Percentiles rank a stretch among this genome's conserved stretches.
Evolutionary conservation across 2,797 vertebrate species (phyloP).

Genomic region (Sebastes kiyomatsui): DNA sequence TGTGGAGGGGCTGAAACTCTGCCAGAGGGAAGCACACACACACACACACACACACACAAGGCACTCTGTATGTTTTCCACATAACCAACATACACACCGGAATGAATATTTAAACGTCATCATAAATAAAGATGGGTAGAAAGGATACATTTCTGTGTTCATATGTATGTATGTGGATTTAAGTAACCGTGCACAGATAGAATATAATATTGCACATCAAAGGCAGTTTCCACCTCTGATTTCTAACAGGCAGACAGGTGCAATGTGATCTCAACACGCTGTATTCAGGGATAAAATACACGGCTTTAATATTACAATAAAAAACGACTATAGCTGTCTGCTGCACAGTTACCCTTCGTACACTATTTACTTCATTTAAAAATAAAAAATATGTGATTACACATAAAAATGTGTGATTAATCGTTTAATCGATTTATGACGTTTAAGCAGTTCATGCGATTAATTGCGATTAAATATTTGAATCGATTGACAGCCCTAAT

Average conservation of each 20-base stretch:
- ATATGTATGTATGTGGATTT: not conserved
- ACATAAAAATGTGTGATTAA: too few species aligned
- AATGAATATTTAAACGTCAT: conserved; percentile 11
- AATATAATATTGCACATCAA: conserved; percentile 18
- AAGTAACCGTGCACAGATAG: not conserved
- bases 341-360: not conserved
- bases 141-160: not conserved
- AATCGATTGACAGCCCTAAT: too few species aligned
- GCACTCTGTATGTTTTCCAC: conserved; percentile 14
- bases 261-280: not conserved
- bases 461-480: too few species aligned
- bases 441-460: accelerated
- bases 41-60: conserved; percentile 10
- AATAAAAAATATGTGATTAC: too few species aligned
- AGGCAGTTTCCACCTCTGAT: conserved; percentile 19
- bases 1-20: conserved; percentile 12
- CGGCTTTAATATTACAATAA: not conserved
- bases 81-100: not conserved
- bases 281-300: not conserved
- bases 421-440: accelerated
- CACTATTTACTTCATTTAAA: too few species aligned
- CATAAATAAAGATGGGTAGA: conserved; percentile 1
- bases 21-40: conserved; percentile 19
- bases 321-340: not conserved
- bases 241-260: conserved; percentile 4